Evolutionary conservation across 2,888 invertebrate species (phyloP).

Genomic region (Drosophila quasianomalipes): DNA sequence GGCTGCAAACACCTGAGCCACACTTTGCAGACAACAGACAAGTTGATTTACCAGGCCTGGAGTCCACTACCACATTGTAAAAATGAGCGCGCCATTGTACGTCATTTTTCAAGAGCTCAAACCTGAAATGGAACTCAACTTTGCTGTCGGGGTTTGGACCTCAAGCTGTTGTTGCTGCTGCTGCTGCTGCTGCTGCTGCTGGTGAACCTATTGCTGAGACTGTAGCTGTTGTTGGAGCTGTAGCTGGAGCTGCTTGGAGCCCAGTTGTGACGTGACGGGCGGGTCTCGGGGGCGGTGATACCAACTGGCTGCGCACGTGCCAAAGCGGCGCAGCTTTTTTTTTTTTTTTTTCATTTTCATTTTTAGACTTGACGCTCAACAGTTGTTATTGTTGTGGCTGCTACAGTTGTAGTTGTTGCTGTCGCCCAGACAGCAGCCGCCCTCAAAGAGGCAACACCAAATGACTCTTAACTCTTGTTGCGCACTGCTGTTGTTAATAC

Average conservation of each 20-base stretch:
- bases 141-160: conserved; percentile 38
- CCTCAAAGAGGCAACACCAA: conserved; percentile 38
- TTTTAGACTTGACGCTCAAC: conserved; percentile 17
- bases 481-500: conserved; percentile 16
- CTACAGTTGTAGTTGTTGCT: conserved; percentile 23
- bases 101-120: conserved; percentile 71
- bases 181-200: conserved; percentile 13
- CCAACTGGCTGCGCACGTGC: conserved; percentile 72
- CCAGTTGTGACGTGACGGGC: conserved; percentile 34
- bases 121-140: conserved; percentile 74
- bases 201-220: conserved; percentile 20
- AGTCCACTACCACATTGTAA: conserved; percentile 16
- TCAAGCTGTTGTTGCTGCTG: conserved; percentile 17
- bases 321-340: conserved; percentile 61
- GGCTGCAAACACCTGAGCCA: conserved; percentile 62
- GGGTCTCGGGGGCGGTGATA: conserved; percentile 38
- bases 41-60: conserved; percentile 73
- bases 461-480: conserved; percentile 26
- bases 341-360: not conserved
- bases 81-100: conserved; percentile 64
- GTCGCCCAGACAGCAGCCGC: conserved; percentile 37
- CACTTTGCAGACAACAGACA: conserved; percentile 65
- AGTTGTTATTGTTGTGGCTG: conserved; percentile 25
- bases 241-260: conserved; percentile 18
- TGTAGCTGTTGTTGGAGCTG: conserved; percentile 23